Conservation (phyloP, 1,140 invertebrate genomes). For the Trichonephila clavipes region DNA sequence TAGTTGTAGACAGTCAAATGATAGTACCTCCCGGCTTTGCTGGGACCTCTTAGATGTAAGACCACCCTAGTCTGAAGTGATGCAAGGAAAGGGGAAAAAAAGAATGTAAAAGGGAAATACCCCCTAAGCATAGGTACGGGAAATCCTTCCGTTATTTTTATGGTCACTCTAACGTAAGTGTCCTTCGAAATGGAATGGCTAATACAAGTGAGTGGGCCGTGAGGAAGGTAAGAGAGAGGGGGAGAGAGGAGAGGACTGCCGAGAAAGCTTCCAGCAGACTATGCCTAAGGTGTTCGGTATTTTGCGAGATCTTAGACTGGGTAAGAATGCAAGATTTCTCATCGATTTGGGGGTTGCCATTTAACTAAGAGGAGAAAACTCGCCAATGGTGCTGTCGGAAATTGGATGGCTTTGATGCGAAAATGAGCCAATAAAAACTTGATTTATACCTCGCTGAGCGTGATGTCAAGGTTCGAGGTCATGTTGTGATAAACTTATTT, state of each 20-base stretch:
- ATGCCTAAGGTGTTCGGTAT: slow-evolving; percentile 51
- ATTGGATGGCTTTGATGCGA: slow-evolving; percentile 8
- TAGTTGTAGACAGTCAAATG: slow-evolving; percentile 63
- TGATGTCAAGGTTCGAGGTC: background rate
- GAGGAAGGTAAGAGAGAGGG: background rate
- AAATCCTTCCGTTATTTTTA: slow-evolving; percentile 66
- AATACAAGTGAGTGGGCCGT: slow-evolving; percentile 71
- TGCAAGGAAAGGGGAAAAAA: background rate
- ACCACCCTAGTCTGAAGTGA: slow-evolving; percentile 13
- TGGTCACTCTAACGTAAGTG: slow-evolving; percentile 75
- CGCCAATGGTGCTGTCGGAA: slow-evolving; percentile 6
- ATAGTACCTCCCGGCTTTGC: slow-evolving; percentile 60
- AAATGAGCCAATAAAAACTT: slow-evolving; percentile 22
- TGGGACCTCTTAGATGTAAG: slow-evolving; percentile 32
- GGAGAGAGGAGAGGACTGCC: background rate
- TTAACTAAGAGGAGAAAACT: background rate
- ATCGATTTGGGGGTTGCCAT: slow-evolving; percentile 68
- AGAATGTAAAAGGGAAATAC: slow-evolving; percentile 7
- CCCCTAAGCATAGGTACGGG: slow-evolving; percentile 38
- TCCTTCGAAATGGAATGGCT: slow-evolving; percentile 73
- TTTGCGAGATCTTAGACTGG: slow-evolving; percentile 66
- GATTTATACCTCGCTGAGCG: background rate
- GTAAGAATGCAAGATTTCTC: slow-evolving; percentile 74
- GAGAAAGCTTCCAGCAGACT: background rate
- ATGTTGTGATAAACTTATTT: slow-evolving; percentile 14